These are phyloP conservation scores for Cabera pusaria DNA, from an alignment of 2,888 invertebrate genomes.

Conservation along the genomic window DNA sequence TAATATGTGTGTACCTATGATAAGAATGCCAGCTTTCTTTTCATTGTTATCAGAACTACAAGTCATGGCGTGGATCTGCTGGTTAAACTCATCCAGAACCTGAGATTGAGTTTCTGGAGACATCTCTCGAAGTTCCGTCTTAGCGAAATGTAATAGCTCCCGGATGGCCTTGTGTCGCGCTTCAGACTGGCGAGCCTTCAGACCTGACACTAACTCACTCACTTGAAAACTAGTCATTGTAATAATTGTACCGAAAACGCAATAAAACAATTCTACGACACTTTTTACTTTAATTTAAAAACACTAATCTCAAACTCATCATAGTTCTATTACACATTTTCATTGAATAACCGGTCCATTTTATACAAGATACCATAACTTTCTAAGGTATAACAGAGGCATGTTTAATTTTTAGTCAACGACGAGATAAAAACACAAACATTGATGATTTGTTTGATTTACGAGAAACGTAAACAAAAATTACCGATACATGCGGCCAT, in stretches of 20 bases:
- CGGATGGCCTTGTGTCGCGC: slow-evolving; percentile 92
- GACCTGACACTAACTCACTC: slow-evolving; percentile 90
- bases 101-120: slow-evolving; percentile 92
- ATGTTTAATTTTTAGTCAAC: no score
- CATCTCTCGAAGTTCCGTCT: slow-evolving; percentile 94
- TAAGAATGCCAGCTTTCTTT: slow-evolving; percentile 96
- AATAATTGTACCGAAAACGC: neutral
- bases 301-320: no score
- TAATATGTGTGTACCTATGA: no score
- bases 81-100: slow-evolving; percentile 97
- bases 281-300: no score
- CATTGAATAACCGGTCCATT: no score
- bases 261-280: neutral
- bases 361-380: no score
- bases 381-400: no score
- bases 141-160: slow-evolving; percentile 94
- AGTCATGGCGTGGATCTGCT: slow-evolving; percentile 97
- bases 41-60: slow-evolving; percentile 96
- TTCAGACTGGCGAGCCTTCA: slow-evolving; percentile 95
- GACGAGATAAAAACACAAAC: no score
- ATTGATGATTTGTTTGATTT: no score
- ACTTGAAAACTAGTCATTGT: slow-evolving; percentile 76
- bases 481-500: slow-evolving; percentile 54
- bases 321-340: no score
- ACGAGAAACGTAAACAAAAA: no score